A percentile compares a stretch with the other conserved stretches of the same genome.
phyloP scores from a whole-genome alignment of 2,797 vertebrate genomes.

The Phoebastria nigripes region DNA sequence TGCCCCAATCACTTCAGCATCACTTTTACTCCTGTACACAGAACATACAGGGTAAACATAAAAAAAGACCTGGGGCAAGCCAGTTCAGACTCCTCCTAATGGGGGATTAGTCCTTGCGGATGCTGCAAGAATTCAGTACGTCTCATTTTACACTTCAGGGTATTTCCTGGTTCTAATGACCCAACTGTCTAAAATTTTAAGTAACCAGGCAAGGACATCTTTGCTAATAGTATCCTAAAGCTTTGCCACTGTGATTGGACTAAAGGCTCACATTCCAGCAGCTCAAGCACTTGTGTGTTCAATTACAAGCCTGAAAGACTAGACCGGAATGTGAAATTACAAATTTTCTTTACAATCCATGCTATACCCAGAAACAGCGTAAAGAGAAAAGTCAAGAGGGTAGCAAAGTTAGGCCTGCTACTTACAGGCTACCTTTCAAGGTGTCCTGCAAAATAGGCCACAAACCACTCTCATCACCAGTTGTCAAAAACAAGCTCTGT shows the following conservation, averaged over 20 bases:
- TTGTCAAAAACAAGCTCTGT: neutral
- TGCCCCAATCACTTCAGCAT: neutral
- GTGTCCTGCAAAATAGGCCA: neutral
- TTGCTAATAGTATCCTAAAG: neutral
- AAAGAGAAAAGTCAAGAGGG: neutral
- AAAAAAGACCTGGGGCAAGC: neutral
- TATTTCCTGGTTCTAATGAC: neutral
- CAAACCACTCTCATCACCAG: neutral
- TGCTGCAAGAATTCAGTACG: neutral
- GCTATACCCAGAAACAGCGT: neutral
- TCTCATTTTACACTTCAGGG: neutral
- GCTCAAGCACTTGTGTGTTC: neutral
- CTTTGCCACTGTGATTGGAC: neutral
- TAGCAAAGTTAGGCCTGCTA: neutral
- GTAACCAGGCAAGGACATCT: neutral
- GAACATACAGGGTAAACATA: neutral
- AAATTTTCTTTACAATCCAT: neutral
- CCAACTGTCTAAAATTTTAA: neutral
- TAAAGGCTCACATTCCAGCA: neutral
- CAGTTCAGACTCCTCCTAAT: neutral
- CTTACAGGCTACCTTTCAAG: neutral
- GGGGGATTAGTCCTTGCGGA: neutral
- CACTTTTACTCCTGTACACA: neutral
- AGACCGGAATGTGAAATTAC: neutral
- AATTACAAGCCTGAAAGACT: neutral